Evolutionary conservation across 2,113 vertebrate genomes (phyloP), one percentile per base, ranked within the genome.

Genomic region (Poeciliopsis prolifica): DNA sequence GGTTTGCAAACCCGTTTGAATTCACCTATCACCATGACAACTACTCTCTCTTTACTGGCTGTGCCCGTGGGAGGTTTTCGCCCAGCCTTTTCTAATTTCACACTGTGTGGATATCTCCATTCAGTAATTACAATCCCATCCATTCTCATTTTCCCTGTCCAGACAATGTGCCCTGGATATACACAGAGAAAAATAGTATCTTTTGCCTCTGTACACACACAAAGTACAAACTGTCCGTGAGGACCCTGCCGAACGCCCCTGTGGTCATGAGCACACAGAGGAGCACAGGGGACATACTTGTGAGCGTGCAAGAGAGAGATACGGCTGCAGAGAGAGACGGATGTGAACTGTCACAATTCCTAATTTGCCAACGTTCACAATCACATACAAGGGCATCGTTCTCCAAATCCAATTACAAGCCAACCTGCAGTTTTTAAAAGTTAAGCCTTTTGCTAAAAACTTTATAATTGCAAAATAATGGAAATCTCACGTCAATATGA

Each of bases 91-190:
- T 93, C 87, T 91, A 93, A 93, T 93, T 93, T 93, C 92, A 94
- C 92, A 92, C 87, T 94, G 89, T 92, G 92, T 94, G 92, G 89
- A 91, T 91, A 92, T 93, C 92, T 92, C 90, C 89, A 92, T 92
- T 94, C 90, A 90, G 90, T 90, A 87, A 92, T 92, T 94, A 90
- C 87, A 87, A 89, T 87, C 83, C 88, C 91, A 92, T 93, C 89
- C 87, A 93, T 93, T 92, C 90, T 91, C 89, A 92, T 92, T 91
- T 77, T 87, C 78, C 83, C 84, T 83, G 90, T 92, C 91, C 89
- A 89, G 81, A 91, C 88, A 91, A 88, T 85, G 84, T 84, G 83
- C 85, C 91, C 85, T 79, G 78, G 80, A 91, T 83, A 84, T 70
- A 88, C 86, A 84, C 80, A 64, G 29, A 63, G 14, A 33, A 72